Evolutionary conservation across 2,888 invertebrate species (phyloP).

Genomic region (Lathronympha strigana): DNA sequence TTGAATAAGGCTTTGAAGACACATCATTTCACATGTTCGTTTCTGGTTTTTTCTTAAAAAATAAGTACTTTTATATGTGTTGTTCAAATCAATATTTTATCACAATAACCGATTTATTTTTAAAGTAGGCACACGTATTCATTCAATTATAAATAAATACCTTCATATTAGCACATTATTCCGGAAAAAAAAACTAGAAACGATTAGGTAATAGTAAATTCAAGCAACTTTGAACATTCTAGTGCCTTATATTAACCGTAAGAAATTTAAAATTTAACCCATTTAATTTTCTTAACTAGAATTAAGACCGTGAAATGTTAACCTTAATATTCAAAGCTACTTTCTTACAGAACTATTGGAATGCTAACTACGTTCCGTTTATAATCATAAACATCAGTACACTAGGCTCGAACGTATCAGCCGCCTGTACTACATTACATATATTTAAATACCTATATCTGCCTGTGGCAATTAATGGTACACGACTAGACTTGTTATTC

Average conservation of each 20-base stretch:
- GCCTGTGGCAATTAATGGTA: not conserved
- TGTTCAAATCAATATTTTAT: too few relatives aligned
- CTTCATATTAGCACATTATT: not conserved
- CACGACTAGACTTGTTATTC: not conserved
- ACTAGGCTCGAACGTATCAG: not conserved
- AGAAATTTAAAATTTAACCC: not conserved
- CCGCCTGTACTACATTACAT: not conserved
- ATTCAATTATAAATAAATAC: too few relatives aligned
- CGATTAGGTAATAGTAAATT: not conserved
- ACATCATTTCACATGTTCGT: slow-evolving; percentile 6
- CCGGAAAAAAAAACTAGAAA: slow-evolving; percentile 17
- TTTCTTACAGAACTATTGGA: slow-evolving; percentile 47
- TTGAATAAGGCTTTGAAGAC: slow-evolving; percentile 60
- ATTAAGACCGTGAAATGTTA: not conserved
- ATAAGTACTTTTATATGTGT: not conserved
- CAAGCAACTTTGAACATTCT: slow-evolving; percentile 9
- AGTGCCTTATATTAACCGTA: not conserved
- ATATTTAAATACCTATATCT: not conserved
- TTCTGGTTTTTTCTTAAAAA: not conserved
- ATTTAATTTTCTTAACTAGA: not conserved
- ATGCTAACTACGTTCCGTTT: slow-evolving; percentile 32
- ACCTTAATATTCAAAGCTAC: slow-evolving; percentile 13
- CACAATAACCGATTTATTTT: not conserved
- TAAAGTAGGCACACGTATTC: too few relatives aligned
- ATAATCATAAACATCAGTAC: too few relatives aligned